Base-by-base conservation (phyloP, 2,113 vertebrate species). In the Perognathus longimembris region DNA sequence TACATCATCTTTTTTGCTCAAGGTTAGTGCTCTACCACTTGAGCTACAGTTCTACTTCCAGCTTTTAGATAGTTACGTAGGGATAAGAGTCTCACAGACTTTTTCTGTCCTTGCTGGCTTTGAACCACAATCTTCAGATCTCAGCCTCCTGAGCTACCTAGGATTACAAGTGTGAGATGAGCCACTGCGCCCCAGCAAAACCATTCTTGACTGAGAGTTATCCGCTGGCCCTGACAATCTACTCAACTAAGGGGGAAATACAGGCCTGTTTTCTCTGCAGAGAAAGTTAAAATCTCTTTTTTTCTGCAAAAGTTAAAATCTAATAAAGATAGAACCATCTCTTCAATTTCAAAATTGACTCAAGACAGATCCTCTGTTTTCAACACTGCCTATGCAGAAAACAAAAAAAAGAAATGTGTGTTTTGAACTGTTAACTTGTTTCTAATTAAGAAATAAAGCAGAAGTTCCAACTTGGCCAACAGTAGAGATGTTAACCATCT, bases 381-480 rank as follows among this genome's bases (percentile, higher is more conserved):
- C 63, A 87, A 90, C 38, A 91, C 64, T 18, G 38, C 5, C 64
- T 36, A 22, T 79, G 7, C 21, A n/a, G 3, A 30, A 38, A 75
- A 74, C 45, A 87, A 76, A 61, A 42, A 67, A 34, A 28, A 54
- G 15, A 54, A 54, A 54, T 66, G 2, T 22, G 14, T 66, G 54
- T 69, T 92, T 69, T 50, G 57, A 83, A 64, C 71, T 76, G 9
- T 83, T 93, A 74, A 9, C 32, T 80, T 80, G n/a, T 74, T 89
- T 86, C 84, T 87, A 67, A 88, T 14, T 78, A 73, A 85, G 73
- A 95, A 90, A 80, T 64, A 91, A 88, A 75, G 94, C 74, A 42
- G 4, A 84, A 73, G 11, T 70, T 88, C 50, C 50, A 73, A 14
- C 15, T 82, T 90, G 26, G 61, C 45, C 57, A 59, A 78, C 77